Conservation (phyloP, 2,113 vertebrate genomes). For the Sula dactylatra region DNA sequence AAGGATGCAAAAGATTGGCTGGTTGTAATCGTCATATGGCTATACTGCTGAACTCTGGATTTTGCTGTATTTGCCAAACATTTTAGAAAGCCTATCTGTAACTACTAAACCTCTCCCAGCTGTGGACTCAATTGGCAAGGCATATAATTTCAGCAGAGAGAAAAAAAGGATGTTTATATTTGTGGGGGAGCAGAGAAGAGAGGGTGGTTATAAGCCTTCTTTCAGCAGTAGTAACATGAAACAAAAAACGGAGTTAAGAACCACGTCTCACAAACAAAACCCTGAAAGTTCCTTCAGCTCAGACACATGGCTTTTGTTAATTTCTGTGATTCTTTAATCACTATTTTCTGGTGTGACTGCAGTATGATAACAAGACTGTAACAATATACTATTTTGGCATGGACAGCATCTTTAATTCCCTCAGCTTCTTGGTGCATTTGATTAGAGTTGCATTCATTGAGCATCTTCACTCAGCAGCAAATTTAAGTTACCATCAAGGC, state of each 20-base stretch:
- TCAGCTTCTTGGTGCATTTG: background rate
- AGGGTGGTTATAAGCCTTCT: background rate
- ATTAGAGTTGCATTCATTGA: background rate
- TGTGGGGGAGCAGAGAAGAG: background rate
- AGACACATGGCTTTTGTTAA: constrained; percentile 1
- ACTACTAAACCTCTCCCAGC: background rate
- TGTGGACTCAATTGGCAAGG: background rate
- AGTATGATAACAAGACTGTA: background rate
- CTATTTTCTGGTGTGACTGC: background rate
- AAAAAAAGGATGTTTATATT: background rate
- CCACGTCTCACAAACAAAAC: background rate
- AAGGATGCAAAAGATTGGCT: background rate
- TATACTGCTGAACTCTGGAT: background rate
- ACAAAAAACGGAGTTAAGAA: background rate
- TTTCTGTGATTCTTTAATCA: background rate
- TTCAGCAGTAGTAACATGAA: background rate
- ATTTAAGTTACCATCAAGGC: background rate
- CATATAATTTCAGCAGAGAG: background rate
- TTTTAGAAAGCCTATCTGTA: background rate
- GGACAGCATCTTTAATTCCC: background rate
- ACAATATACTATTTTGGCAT: background rate
- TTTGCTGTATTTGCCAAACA: background rate
- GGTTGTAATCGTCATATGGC: background rate
- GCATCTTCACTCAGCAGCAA: background rate
- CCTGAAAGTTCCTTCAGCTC: background rate